Percentiles rank a stretch among this genome's conserved stretches.
These are phyloP conservation scores for Oostethus manadensis DNA, from an alignment of 2,113 vertebrate genomes.

Conservation along the genomic window DNA sequence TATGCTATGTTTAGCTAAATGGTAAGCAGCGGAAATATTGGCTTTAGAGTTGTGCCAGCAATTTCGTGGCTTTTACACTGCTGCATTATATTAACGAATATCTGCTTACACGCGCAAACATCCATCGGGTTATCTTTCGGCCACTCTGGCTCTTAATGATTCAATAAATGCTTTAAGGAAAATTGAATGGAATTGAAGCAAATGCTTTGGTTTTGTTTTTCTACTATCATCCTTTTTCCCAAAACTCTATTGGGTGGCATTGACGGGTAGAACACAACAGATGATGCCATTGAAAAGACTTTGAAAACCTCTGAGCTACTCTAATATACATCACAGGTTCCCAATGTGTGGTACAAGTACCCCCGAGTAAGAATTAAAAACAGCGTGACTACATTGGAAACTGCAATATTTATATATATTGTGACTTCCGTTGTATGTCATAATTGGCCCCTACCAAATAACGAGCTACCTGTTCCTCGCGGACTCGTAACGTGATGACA, in stretches of 20 bases:
- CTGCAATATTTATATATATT: no score
- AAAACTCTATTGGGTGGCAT: conserved; percentile 32
- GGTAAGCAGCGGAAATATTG: neutral
- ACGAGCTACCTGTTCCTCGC: no score
- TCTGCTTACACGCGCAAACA: conserved; percentile 1
- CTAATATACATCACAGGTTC: no score
- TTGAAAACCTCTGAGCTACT: no score
- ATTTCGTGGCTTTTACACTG: neutral
- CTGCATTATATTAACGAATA: conserved; percentile 10
- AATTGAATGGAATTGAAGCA: conserved; percentile 13
- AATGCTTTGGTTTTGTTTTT: conserved; percentile 17
- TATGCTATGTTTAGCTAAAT: conserved; percentile 10
- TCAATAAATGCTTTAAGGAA: conserved; percentile 23
- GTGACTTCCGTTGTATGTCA: no score
- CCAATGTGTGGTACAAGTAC: no score
- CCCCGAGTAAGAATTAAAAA: no score
- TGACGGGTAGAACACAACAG: no score
- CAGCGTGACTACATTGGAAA: no score
- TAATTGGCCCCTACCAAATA: no score
- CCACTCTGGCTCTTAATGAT: neutral
- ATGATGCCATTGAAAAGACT: no score
- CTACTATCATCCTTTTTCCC: conserved; percentile 7
- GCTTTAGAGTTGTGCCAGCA: neutral
- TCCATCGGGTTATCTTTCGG: conserved; percentile 6
- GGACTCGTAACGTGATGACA: no score